phyloP scores from a whole-genome alignment of 2,888 invertebrate species.

The Drosophila anceps region DNA sequence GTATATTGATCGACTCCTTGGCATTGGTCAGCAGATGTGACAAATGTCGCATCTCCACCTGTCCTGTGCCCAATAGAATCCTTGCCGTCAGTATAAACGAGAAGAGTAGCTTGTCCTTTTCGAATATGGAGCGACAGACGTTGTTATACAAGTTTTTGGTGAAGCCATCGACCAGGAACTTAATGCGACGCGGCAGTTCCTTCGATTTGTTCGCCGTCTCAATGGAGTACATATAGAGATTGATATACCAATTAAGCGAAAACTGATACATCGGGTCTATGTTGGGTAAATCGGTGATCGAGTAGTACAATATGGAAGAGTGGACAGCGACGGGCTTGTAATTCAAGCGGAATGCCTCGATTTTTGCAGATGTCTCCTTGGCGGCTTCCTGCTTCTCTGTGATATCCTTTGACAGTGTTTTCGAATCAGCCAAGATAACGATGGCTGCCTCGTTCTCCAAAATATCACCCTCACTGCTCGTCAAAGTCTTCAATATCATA shows the following conservation, averaged over 20 bases:
- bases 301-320: slow-evolving; percentile 95
- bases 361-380: slow-evolving; percentile 92
- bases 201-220: slow-evolving; percentile 86
- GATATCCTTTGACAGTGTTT: slow-evolving; percentile 92
- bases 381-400: slow-evolving; percentile 93
- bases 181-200: slow-evolving; percentile 90
- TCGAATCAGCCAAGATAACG: slow-evolving; percentile 94
- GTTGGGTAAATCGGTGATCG: slow-evolving; percentile 93
- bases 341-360: slow-evolving; percentile 91
- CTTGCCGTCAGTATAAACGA: slow-evolving; percentile 91
- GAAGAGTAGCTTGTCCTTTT: slow-evolving; percentile 94
- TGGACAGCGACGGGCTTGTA: slow-evolving; percentile 95
- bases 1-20: slow-evolving; percentile 78
- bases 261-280: slow-evolving; percentile 98
- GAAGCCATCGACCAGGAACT: slow-evolving; percentile 92
- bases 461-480: slow-evolving; percentile 94
- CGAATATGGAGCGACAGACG: slow-evolving; percentile 95
- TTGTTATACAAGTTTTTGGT: slow-evolving; percentile 93
- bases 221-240: slow-evolving; percentile 87
- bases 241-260: slow-evolving; percentile 96
- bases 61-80: slow-evolving; percentile 88
- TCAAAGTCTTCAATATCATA: slow-evolving; percentile 93
- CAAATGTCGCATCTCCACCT: slow-evolving; percentile 89
- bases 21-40: slow-evolving; percentile 91
- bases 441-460: slow-evolving; percentile 96